These are phyloP conservation scores for Sesia bembeciformis DNA, from an alignment of 2,888 invertebrate species.

Conservation along the genomic window DNA sequence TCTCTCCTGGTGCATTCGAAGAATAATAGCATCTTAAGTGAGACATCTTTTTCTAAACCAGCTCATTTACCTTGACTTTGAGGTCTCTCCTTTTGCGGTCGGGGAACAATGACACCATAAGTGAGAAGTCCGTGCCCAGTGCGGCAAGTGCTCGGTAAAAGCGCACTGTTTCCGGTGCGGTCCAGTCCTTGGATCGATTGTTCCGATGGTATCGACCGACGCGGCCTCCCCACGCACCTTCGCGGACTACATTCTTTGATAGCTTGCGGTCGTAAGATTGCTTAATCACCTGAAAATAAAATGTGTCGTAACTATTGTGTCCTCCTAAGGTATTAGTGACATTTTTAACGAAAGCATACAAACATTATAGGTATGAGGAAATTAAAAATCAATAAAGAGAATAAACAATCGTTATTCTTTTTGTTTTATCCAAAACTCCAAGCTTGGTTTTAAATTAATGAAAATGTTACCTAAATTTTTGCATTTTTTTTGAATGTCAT, in stretches of 20 bases:
- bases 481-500: no score
- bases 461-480: no score
- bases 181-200: slow-evolving; percentile 83
- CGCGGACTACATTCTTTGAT: slow-evolving; percentile 76
- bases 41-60: slow-evolving; percentile 92
- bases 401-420: no score
- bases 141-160: slow-evolving; percentile 93
- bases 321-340: no score
- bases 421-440: no score
- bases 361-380: no score
- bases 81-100: slow-evolving; percentile 85
- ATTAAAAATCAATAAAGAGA: no score
- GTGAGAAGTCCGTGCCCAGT: slow-evolving; percentile 93
- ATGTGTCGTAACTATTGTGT: no score
- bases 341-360: no score
- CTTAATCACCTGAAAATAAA: slow-evolving; percentile 74
- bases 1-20: slow-evolving; percentile 86
- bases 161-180: slow-evolving; percentile 85
- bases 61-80: slow-evolving; percentile 86
- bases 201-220: slow-evolving; percentile 80
- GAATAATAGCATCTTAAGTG: slow-evolving; percentile 89
- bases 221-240: slow-evolving; percentile 72
- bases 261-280: slow-evolving; percentile 79
- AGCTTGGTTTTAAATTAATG: no score
- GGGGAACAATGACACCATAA: slow-evolving; percentile 90